Evolutionary conservation across 2,888 invertebrate species (phyloP).

Genomic region (Copidosoma aretas): DNA sequence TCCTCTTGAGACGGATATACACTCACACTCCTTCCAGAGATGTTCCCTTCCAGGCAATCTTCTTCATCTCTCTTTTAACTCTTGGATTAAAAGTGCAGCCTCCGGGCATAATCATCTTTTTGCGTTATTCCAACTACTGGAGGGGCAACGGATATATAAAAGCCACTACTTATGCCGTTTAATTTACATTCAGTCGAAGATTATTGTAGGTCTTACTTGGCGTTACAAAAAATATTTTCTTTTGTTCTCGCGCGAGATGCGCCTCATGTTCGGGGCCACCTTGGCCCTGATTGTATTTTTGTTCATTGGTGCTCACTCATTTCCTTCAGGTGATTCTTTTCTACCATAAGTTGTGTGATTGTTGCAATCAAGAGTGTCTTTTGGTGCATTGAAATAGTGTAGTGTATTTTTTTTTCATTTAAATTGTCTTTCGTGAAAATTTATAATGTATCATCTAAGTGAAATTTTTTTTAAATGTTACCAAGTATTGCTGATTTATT

Average conservation of each 20-base stretch:
- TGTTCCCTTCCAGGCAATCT: slow-evolving; percentile 12
- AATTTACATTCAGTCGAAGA: slow-evolving; percentile 31
- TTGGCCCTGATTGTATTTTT: slow-evolving; percentile 25
- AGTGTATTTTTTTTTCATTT: neutral
- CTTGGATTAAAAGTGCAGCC: slow-evolving; percentile 25
- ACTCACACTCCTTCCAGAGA: neutral
- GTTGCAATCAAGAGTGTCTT: neutral
- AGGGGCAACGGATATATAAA: slow-evolving; percentile 34
- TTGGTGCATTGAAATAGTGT: neutral
- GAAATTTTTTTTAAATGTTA: neutral
- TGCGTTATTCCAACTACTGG: slow-evolving; percentile 12
- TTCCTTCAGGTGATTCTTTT: slow-evolving; percentile 35
- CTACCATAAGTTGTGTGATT: slow-evolving; percentile 5
- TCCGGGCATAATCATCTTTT: slow-evolving; percentile 24
- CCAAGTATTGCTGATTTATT: neutral
- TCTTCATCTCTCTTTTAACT: slow-evolving; percentile 19
- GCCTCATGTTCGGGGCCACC: slow-evolving; percentile 14
- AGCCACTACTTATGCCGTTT: slow-evolving; percentile 26
- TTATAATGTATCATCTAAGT: no score
- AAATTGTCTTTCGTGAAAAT: no score
- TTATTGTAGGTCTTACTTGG: slow-evolving; percentile 18
- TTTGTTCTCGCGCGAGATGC: slow-evolving; percentile 12
- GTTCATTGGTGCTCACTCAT: neutral
- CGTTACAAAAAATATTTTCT: slow-evolving; percentile 5
- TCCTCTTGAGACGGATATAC: slow-evolving; percentile 10